These are phyloP conservation scores for Drosophila barbarae DNA, from an alignment of 2,888 invertebrate genomes.

Conservation along the genomic window DNA sequence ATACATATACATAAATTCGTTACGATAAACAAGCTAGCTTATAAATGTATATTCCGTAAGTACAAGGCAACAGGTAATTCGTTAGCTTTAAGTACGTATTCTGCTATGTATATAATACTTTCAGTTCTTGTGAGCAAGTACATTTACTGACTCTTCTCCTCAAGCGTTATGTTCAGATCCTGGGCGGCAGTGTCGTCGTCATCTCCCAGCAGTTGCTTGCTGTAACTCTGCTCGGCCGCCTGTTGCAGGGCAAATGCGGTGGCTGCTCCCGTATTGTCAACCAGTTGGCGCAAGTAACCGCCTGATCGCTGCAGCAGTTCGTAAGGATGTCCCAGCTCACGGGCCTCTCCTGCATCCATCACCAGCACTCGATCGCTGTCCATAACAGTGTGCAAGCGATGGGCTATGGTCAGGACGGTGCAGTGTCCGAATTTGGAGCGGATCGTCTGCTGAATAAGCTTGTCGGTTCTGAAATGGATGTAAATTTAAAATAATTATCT, in stretches of 20 bases:
- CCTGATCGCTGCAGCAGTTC: constrained; percentile 82
- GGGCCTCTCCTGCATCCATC: constrained; percentile 86
- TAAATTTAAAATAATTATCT: background rate
- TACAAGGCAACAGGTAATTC: constrained; percentile 47
- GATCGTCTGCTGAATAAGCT: constrained; percentile 90
- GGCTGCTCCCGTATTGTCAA: constrained; percentile 85
- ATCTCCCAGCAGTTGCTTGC: constrained; percentile 51
- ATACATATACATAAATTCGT: constrained; percentile 39
- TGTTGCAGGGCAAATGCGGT: constrained; percentile 82
- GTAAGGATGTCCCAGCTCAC: constrained; percentile 89
- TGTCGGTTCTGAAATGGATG: constrained; percentile 84
- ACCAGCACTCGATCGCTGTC: constrained; percentile 93
- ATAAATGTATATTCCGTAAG: constrained; percentile 39
- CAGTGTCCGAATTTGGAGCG: constrained; percentile 88
- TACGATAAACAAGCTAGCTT: constrained; percentile 38
- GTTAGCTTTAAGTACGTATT: constrained; percentile 49
- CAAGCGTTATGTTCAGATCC: constrained; percentile 47
- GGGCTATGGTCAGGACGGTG: constrained; percentile 94
- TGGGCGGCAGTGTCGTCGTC: constrained; percentile 44
- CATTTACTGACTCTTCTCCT: constrained; percentile 46
- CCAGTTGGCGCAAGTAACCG: constrained; percentile 84
- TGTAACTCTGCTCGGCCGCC: constrained; percentile 82
- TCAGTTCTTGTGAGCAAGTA: constrained; percentile 45
- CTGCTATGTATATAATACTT: constrained; percentile 61
- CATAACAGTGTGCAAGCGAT: constrained; percentile 94